Conservation (phyloP, 2,113 vertebrate genomes). For the Andinoacara biseriatus region DNA sequence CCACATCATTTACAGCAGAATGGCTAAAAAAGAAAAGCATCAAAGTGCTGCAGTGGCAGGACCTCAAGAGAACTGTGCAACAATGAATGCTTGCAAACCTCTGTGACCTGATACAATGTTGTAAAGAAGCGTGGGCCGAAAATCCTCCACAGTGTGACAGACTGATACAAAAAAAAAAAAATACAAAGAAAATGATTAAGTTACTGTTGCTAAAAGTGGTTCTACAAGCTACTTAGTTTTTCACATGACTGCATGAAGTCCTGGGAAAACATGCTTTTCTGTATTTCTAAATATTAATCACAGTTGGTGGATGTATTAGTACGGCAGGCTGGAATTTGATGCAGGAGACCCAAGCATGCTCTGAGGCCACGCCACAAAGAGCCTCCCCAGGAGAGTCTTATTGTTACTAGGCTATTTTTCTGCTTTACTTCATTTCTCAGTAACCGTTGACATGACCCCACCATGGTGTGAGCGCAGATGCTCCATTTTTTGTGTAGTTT, state of each 20-base stretch:
- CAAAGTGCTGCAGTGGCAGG: neutral
- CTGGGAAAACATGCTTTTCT: neutral
- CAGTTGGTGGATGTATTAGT: neutral
- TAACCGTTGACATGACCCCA: neutral
- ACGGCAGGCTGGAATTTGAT: neutral
- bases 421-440: neutral
- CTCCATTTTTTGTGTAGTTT: neutral
- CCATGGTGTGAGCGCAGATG: neutral
- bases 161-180: neutral
- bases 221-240: neutral
- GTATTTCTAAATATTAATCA: too few species aligned
- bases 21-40: neutral
- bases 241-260: neutral
- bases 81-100: neutral
- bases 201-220: neutral
- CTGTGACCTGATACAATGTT: neutral
- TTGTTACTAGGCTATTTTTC: neutral
- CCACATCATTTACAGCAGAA: neutral
- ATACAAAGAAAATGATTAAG: too few species aligned
- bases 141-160: neutral
- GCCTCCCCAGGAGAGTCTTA: neutral
- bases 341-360: neutral
- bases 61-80: neutral
- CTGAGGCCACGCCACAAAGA: neutral
- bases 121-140: fast-evolving